Evolutionary conservation across 2,797 vertebrate genomes (phyloP).

Genomic region (Caiman crocodilus): DNA sequence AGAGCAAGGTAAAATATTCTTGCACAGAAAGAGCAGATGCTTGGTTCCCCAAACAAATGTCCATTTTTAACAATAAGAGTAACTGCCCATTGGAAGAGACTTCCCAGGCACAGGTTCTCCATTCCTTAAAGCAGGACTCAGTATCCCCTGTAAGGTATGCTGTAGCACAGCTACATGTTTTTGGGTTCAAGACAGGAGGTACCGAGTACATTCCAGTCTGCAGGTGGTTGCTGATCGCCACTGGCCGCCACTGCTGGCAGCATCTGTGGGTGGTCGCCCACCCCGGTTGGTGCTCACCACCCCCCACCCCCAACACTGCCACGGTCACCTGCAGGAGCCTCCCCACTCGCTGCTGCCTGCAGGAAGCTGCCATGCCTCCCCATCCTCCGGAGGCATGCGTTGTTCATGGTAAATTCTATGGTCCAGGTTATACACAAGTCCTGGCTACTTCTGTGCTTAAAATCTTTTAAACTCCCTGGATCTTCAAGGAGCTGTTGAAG

Average conservation of each 20-base stretch:
- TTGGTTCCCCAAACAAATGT: neutral
- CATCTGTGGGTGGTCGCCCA: too few relatives aligned
- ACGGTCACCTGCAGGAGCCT: too few relatives aligned
- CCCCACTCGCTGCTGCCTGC: too few relatives aligned
- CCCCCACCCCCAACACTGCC: too few relatives aligned
- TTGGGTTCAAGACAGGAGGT: too few relatives aligned
- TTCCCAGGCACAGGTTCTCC: too few relatives aligned
- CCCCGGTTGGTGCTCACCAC: too few relatives aligned
- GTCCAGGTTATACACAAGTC: neutral
- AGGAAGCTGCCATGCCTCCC: too few relatives aligned
- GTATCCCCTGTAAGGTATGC: too few relatives aligned
- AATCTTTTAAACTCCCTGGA: neutral
- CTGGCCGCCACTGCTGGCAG: too few relatives aligned
- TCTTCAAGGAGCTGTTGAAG: neutral
- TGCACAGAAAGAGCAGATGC: neutral
- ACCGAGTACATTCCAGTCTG: neutral
- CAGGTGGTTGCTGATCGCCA: neutral
- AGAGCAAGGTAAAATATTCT: neutral
- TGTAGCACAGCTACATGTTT: too few relatives aligned
- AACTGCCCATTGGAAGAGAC: neutral
- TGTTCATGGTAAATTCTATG: neutral
- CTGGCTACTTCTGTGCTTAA: neutral
- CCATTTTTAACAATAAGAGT: neutral
- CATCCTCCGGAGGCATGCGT: neutral
- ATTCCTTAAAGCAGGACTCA: too few relatives aligned